Percentiles rank a stretch among this genome's conserved stretches.
phyloP scores from a whole-genome alignment of 2,113 vertebrate genomes.

The Etia nguti region DNA sequence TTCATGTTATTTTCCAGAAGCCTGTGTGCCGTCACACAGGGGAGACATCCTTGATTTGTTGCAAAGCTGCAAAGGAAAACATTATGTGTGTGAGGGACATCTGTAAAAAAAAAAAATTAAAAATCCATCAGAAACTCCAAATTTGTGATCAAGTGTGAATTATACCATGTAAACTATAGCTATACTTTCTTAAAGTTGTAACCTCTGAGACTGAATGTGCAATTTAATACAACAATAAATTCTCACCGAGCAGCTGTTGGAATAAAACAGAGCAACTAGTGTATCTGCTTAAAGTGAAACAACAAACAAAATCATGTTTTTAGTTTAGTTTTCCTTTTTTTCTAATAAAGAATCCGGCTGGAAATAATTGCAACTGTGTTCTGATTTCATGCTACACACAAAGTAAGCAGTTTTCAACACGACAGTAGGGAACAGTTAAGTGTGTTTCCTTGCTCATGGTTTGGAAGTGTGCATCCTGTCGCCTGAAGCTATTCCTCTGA shows the following conservation, averaged over 20 bases:
- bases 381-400: background rate
- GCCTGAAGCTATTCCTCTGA: background rate
- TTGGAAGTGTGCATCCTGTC: background rate
- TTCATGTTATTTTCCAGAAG: slow-evolving; percentile 20
- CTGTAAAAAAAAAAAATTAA: background rate
- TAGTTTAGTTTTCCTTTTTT: background rate
- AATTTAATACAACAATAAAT: background rate
- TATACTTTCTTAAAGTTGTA: background rate
- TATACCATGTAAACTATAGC: background rate
- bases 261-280: background rate
- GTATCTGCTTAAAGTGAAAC: background rate
- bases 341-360: background rate
- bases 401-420: background rate
- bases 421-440: background rate
- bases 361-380: background rate
- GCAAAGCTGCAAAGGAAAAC: background rate
- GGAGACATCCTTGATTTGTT: background rate
- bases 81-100: background rate
- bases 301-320: background rate
- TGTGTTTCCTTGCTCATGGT: background rate
- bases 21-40: background rate
- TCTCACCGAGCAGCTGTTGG: background rate
- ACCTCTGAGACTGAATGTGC: background rate
- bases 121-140: background rate
- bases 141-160: background rate